Evolutionary conservation across 2,113 vertebrate genomes (phyloP), one percentile per base, ranked within the genome.

Genomic region (Malurus melanocephalus): DNA sequence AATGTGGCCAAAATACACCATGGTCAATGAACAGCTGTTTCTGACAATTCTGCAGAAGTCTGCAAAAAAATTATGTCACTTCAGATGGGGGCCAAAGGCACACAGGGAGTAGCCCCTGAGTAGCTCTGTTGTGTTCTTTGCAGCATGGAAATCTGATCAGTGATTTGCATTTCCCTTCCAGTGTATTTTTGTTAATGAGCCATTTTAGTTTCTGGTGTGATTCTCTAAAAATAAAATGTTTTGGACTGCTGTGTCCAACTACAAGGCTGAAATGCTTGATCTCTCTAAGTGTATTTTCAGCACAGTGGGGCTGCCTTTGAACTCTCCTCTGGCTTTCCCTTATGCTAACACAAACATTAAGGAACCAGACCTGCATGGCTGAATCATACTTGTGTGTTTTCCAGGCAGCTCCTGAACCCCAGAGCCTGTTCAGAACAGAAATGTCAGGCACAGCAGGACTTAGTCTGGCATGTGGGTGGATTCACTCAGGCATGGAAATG

Each of bases 401-500:
- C 89, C 92, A 89, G 85, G 93, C 89, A 94, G 71, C 52, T 95
- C 81, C 89, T 80, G 65, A 84, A 82, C 55, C 67, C 80, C 79
- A 83, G 52, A 96, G 74, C 33, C 69, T 62, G 40, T 62, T 96
- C 91, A 68, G 85, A 94, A 92, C 40, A 83, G 92, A 97, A 96
- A 96, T 96, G 93, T 96, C 96, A 96, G 91, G 43, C 2, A 0
- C 90, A 87, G 93, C 12, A 49, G 91, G 93, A 89, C 85, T 94
- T 64, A 88, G 86, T 92, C 91, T 96, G 89, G 80, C 35, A 28
- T 71, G 86, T 93, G 93, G 94, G 92, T 92, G 92, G 94, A 86
- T 97, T 97, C 96, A 91, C 53, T 94, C 94, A 93, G 94, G 93
- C 88, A 73, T 75, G 87, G 94, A 96, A 94, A 95, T 95, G 53